Evolutionary conservation across 2,888 invertebrate genomes (phyloP), one percentile per base, ranked within the genome.

Genomic region (Abrostola tripartita): DNA sequence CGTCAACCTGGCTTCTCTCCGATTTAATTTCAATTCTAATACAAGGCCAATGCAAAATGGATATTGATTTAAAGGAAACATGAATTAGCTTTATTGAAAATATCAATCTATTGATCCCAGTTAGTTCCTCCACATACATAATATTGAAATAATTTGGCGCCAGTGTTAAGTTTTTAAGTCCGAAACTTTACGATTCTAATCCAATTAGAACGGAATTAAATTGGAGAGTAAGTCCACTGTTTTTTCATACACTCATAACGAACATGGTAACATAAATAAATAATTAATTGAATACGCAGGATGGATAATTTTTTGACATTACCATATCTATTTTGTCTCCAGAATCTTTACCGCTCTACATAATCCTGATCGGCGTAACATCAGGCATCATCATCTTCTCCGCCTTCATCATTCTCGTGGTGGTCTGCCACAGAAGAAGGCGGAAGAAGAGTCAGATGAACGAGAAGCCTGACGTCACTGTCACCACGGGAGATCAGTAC

Each of bases 361-460:
- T 98, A 84, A 98, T 98, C 74, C 96, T 98, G 59, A 97, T 97
- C 76, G 98, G 97, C 51, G 97, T 98, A 41, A 96, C 98, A 66
- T 97, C 97, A 10, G 97, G 98, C 59, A 97, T 98, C 66, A 97
- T 98, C 66, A 95, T 98, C 61, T 96, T 98, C 82, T 96, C 98
- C 37, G 97, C 97, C 75, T 96, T 98, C 79, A 96, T 97, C 55
- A 96, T 98, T 90, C 96, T 98, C 37, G 95, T 98, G 65, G 96
- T 98, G 59, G 95, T 98, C 74, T 98, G 98, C 89, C 96, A 96
- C 74, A 92, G 96, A 83, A 95, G 95, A 84, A 94, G 95, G 82
- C 92, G 95, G 76, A 95, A 95, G 86, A 95, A 95, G 74, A 82
- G 81, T 8, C 89, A 90, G 68, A 88, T 92, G 64, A 96, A 94